Percentiles rank a stretch among this genome's conserved stretches.
Conservation (phyloP, 2,888 invertebrate genomes). For the Volucella zonaria region DNA sequence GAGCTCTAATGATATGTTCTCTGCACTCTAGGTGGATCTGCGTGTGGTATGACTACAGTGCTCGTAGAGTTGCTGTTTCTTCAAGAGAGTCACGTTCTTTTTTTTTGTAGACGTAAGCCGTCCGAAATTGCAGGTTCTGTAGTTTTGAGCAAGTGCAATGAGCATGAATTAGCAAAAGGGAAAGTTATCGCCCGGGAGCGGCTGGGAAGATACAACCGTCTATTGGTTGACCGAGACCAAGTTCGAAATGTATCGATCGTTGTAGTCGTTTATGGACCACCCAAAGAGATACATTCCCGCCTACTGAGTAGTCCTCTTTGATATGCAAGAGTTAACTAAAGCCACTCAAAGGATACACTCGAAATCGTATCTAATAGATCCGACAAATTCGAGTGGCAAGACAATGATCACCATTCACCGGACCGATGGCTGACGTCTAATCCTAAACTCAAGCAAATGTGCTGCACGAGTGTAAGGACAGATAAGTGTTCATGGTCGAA, state of each 20-base stretch:
- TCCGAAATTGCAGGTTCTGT: conserved; percentile 46
- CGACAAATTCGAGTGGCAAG: conserved; percentile 23
- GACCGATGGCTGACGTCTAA: conserved; percentile 15
- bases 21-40: conserved; percentile 20
- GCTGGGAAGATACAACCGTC: no score
- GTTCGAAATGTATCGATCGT: no score
- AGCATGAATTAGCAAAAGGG: conserved; percentile 45
- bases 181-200: conserved; percentile 29
- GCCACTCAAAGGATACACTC: conserved; percentile 16
- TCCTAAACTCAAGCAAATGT: conserved; percentile 60
- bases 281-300: conserved; percentile 10
- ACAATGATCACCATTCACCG: background rate
- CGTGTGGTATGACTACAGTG: conserved; percentile 40
- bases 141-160: conserved; percentile 10
- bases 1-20: conserved; percentile 64
- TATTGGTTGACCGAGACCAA: no score
- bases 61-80: background rate
- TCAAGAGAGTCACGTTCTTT: background rate
- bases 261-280: conserved; percentile 31
- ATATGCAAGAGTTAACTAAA: no score
- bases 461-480: conserved; percentile 35
- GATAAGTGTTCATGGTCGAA: background rate
- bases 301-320: conserved; percentile 41
- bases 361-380: background rate
- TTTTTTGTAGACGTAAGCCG: conserved; percentile 9